These are phyloP conservation scores for Acleris cristana DNA, from an alignment of 2,888 invertebrate genomes.

Conservation along the genomic window DNA sequence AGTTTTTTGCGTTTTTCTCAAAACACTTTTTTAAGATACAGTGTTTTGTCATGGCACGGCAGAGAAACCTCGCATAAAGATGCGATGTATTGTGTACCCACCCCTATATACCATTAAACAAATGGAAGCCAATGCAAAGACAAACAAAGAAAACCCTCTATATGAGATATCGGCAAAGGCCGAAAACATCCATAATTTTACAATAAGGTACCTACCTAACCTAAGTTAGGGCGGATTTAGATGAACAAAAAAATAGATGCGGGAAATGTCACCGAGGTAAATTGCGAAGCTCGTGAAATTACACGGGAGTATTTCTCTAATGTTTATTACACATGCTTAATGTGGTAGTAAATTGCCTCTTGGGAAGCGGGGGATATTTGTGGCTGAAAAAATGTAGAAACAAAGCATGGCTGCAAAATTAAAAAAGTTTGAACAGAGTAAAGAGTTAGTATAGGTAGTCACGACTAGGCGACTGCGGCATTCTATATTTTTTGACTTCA, in stretches of 20 bases:
- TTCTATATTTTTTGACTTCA: too few species aligned
- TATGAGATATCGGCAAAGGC: constrained; percentile 12
- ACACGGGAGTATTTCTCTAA: not conserved
- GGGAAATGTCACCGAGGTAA: not conserved
- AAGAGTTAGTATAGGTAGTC: too few species aligned
- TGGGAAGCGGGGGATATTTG: too few species aligned
- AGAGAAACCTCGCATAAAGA: not conserved
- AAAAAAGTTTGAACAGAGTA: too few species aligned
- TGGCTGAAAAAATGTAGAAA: too few species aligned
- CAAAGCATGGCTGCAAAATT: too few species aligned
- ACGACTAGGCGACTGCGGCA: too few species aligned
- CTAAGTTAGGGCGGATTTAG: constrained; percentile 18
- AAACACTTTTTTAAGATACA: too few species aligned
- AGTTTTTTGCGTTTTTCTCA: too few species aligned
- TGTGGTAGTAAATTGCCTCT: too few species aligned
- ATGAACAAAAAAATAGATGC: constrained; percentile 12
- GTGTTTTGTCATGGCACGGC: too few species aligned
- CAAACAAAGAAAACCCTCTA: constrained; percentile 25
- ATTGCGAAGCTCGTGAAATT: not conserved
- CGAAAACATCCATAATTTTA: constrained; percentile 35
- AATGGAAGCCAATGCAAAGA: constrained; percentile 13
- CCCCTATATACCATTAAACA: constrained; percentile 8
- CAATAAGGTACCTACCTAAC: constrained; percentile 17
- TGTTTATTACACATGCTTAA: too few species aligned
- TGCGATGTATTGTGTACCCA: not conserved